Percentiles rank a stretch among this genome's conserved stretches.
phyloP scores from a whole-genome alignment of 2,113 vertebrate genomes.

The Takifugu bimaculatus region DNA sequence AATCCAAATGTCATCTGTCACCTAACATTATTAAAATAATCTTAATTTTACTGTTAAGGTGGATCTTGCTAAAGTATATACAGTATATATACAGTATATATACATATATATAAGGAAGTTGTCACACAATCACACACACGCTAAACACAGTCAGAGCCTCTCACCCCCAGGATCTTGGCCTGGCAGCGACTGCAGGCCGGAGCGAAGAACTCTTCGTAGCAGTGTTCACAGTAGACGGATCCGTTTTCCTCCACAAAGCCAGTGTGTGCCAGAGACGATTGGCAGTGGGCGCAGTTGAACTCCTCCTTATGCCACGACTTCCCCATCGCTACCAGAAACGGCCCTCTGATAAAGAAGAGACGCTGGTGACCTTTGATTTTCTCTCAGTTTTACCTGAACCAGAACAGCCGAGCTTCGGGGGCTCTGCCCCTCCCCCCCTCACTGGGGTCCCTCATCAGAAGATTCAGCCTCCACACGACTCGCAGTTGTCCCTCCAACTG shows the following conservation, averaged over 20 bases:
- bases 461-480: too few species aligned
- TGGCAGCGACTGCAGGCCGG: constrained; percentile 90
- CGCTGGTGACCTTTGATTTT: neutral
- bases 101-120: too few species aligned
- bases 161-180: constrained; percentile 81
- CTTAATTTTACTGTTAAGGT: too few species aligned
- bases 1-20: neutral
- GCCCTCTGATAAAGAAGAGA: constrained; percentile 78
- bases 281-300: constrained; percentile 91
- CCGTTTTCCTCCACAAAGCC: constrained; percentile 95
- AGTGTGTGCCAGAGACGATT: constrained; percentile 85
- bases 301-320: constrained; percentile 97
- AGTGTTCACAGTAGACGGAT: constrained; percentile 87
- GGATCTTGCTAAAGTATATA: too few species aligned
- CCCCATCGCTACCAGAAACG: constrained; percentile 92
- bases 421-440: too few species aligned
- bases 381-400: too few species aligned
- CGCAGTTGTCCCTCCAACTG: too few species aligned
- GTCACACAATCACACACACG: neutral
- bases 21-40: too few species aligned
- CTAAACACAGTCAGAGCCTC: constrained; percentile 21
- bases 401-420: too few species aligned
- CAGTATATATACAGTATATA: too few species aligned
- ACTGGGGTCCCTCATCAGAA: too few species aligned
- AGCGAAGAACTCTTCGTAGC: constrained; percentile 95